A percentile compares a stretch with the other conserved stretches of the same genome.
phyloP scores from a whole-genome alignment of 2,113 vertebrate species.

The Trachemys scripta region DNA sequence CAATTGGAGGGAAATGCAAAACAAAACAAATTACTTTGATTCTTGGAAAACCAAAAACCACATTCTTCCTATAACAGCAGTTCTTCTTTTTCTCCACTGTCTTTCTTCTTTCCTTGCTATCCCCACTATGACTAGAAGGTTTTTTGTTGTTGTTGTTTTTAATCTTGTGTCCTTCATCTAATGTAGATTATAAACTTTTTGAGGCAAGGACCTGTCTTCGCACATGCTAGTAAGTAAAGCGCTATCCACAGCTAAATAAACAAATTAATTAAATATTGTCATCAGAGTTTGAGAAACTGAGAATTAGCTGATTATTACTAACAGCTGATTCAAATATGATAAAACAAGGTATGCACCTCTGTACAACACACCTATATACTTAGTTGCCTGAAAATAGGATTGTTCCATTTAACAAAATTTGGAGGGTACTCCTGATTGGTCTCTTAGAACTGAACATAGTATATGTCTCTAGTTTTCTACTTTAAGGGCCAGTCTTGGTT shows the following conservation, averaged over 20 bases:
- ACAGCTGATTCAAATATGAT: not conserved
- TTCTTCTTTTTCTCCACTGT: not conserved
- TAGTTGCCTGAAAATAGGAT: not conserved
- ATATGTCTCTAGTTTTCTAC: not conserved
- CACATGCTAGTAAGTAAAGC: not conserved
- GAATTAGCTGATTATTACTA: not conserved
- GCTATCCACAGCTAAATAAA: not conserved
- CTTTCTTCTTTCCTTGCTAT: not conserved
- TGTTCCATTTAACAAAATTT: not conserved
- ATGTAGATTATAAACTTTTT: not conserved
- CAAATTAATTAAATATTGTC: not conserved
- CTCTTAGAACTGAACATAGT: not conserved
- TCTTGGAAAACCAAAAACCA: not conserved
- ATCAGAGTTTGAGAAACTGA: not conserved
- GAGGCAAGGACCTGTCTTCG: not conserved
- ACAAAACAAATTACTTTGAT: not conserved
- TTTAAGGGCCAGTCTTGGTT: not conserved
- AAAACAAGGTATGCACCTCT: not conserved
- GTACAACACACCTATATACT: not conserved
- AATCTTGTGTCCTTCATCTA: not conserved
- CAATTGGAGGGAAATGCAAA: not conserved
- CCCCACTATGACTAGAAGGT: not conserved
- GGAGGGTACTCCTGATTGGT: not conserved
- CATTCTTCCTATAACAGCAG: not conserved
- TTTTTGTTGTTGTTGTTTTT: not conserved